Conservation (phyloP, 2,113 vertebrate genomes). For the Reinhardtius hippoglossoides region DNA sequence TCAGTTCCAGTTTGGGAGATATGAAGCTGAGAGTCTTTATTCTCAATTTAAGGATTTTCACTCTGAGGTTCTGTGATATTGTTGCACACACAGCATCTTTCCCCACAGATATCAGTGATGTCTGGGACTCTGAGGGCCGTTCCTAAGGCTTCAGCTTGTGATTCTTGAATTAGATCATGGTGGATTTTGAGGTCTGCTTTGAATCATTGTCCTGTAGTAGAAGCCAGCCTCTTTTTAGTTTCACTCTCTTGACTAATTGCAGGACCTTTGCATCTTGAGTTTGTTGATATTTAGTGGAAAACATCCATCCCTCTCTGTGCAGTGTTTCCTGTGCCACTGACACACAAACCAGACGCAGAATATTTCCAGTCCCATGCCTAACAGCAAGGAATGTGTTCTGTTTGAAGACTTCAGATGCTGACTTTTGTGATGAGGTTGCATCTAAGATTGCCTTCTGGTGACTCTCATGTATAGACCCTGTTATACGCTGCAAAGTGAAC, state of each 20-base stretch:
- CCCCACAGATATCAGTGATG: not conserved
- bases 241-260: not conserved
- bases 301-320: not conserved
- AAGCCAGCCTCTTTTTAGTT: not conserved
- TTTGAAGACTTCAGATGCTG: too few species aligned
- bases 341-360: too few species aligned
- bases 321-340: too few species aligned
- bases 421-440: too few species aligned
- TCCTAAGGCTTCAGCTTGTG: too few species aligned
- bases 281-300: not conserved
- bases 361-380: too few species aligned
- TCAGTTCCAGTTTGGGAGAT: not conserved
- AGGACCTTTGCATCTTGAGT: not conserved
- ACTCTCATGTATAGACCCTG: not conserved
- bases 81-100: not conserved
- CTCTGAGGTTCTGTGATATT: not conserved
- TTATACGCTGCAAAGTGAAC: not conserved
- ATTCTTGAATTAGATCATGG: not conserved
- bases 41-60: not conserved
- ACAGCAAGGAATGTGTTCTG: too few species aligned
- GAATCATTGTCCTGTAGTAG: not conserved
- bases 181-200: not conserved
- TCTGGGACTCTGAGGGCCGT: not conserved
- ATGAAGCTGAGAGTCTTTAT: not conserved
- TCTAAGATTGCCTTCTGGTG: too few species aligned